phyloP scores from a whole-genome alignment of 1,140 invertebrate genomes.

The Cheumatopsyche charites region DNA sequence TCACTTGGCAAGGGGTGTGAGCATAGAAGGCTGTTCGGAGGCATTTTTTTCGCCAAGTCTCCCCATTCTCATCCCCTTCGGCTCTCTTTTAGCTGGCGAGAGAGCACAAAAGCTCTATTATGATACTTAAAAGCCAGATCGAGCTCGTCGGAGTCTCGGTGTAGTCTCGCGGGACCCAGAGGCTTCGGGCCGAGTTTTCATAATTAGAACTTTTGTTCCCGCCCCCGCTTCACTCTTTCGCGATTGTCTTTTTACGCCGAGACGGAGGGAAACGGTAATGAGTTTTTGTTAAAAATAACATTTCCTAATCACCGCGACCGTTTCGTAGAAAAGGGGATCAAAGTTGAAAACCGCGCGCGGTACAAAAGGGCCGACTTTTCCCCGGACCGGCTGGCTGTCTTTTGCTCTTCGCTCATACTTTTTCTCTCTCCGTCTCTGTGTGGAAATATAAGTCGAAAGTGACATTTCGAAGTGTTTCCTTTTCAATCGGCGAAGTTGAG shows the following conservation, averaged over 20 bases:
- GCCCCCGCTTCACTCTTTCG: constrained; percentile 16
- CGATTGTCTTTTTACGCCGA: constrained; percentile 42
- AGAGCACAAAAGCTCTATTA: constrained; percentile 39
- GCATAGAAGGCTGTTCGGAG: too few species aligned
- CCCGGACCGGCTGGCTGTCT: too few species aligned
- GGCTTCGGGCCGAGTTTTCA: constrained; percentile 39
- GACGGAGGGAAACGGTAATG: constrained; percentile 40
- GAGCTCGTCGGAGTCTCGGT: neutral
- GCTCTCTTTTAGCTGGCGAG: constrained; percentile 14
- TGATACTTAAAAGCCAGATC: constrained; percentile 33
- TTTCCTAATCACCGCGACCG: constrained; percentile 37
- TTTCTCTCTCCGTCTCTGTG: too few species aligned
- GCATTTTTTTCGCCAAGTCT: too few species aligned
- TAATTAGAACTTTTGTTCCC: constrained; percentile 44
- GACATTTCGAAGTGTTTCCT: too few species aligned
- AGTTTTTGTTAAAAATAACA: constrained; percentile 47
- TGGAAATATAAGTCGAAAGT: too few species aligned
- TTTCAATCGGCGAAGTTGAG: neutral
- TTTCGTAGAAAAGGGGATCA: constrained; percentile 8
- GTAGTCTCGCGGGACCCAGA: neutral
- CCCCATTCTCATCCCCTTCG: neutral
- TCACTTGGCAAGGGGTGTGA: neutral
- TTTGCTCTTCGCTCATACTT: too few species aligned
- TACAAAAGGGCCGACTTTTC: constrained; percentile 11
- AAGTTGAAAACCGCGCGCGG: constrained; percentile 18